Percentiles rank a stretch among this genome's conserved stretches.
Evolutionary conservation across 2,113 vertebrate species (phyloP).

Genomic region (Platysteira castanea): DNA sequence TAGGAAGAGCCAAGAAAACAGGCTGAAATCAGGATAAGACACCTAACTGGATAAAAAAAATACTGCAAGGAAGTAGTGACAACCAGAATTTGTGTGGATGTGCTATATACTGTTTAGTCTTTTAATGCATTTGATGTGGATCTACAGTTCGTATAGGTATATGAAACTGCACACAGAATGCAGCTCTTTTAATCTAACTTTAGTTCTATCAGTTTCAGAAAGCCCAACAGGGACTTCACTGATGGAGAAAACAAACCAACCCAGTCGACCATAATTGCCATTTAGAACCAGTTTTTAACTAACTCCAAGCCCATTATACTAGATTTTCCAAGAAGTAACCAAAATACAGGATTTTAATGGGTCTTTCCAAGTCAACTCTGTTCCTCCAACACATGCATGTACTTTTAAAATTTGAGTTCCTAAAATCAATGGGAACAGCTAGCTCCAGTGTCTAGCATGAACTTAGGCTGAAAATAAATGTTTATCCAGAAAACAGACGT

Average conservation of each 20-base stretch:
- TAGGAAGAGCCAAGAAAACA: not conserved
- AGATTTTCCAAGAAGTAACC: not conserved
- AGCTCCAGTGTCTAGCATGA: not conserved
- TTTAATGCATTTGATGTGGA: not conserved
- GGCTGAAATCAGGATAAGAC: not conserved
- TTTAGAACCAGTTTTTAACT: not conserved
- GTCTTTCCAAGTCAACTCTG: not conserved
- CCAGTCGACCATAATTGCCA: not conserved
- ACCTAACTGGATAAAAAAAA: not conserved
- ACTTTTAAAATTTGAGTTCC: not conserved
- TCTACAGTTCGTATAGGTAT: not conserved
- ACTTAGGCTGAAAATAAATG: not conserved
- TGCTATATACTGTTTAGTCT: not conserved
- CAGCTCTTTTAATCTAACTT: not conserved
- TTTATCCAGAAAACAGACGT: not conserved
- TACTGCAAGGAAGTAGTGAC: not conserved
- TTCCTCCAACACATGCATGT: fast-evolving
- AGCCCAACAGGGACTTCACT: not conserved
- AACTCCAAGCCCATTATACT: not conserved
- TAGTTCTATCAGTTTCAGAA: not conserved
- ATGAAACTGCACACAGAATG: not conserved
- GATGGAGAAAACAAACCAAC: not conserved
- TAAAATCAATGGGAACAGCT: not conserved
- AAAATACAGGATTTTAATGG: not conserved
- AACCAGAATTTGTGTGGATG: not conserved